phyloP scores from a whole-genome alignment of 2,797 vertebrate species.

The Phrynocephalus forsythii region DNA sequence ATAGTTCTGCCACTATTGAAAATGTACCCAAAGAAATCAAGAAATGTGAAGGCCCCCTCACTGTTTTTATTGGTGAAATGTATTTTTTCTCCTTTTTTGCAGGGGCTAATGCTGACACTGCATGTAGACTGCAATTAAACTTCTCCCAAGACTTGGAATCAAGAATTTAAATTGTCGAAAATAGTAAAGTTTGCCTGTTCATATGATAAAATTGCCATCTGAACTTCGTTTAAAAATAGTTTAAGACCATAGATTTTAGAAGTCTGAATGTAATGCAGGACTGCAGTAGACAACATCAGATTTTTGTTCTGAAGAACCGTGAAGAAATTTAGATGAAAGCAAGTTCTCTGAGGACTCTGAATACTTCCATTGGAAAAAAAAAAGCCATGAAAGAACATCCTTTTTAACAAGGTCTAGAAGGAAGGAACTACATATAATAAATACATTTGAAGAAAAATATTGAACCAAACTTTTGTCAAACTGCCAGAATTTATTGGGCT shows the following conservation, averaged over 20 bases:
- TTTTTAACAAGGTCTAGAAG: slow-evolving; percentile 31
- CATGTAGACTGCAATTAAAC: not conserved
- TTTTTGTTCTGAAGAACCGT: slow-evolving; percentile 17
- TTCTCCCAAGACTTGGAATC: not conserved
- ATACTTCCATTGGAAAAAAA: not conserved
- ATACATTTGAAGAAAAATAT: slow-evolving; percentile 3
- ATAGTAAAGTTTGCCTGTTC: not conserved
- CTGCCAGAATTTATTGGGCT: not conserved
- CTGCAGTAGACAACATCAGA: not conserved
- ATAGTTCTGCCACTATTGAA: not conserved
- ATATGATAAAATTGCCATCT: not conserved
- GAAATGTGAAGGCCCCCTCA: not conserved
- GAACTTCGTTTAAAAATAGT: not conserved
- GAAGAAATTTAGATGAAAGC: slow-evolving; percentile 31
- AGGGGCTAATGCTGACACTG: not conserved
- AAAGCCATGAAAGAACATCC: slow-evolving; percentile 4
- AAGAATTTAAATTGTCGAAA: not conserved
- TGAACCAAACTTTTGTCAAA: not conserved
- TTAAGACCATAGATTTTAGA: not conserved
- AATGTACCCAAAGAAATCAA: slow-evolving; percentile 7
- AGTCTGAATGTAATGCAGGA: not conserved
- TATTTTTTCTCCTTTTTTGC: not conserved
- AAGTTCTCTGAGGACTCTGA: not conserved
- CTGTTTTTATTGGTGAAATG: not conserved
- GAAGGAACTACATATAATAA: slow-evolving; percentile 17